These are phyloP conservation scores for Cyclophora punctaria DNA, from an alignment of 2,888 invertebrate species.

Conservation along the genomic window DNA sequence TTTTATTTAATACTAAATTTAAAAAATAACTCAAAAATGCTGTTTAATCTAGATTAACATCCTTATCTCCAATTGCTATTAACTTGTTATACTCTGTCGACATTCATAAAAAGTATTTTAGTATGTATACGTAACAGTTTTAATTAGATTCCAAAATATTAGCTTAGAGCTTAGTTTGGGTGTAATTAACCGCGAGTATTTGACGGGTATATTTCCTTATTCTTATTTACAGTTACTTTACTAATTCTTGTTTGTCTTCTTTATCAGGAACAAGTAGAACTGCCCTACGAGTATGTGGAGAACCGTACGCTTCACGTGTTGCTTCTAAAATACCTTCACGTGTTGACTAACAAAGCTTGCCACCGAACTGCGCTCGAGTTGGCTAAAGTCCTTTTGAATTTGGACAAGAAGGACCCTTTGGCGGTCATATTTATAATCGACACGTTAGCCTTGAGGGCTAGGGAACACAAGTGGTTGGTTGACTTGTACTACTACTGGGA, in stretches of 20 bases:
- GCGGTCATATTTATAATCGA: conserved; percentile 85
- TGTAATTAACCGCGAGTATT: too few relatives aligned
- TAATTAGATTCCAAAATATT: too few relatives aligned
- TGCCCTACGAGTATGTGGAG: conserved; percentile 43
- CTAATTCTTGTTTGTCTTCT: background rate
- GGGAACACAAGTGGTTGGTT: conserved; percentile 82
- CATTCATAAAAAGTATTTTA: background rate
- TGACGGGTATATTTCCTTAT: background rate
- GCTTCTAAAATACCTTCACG: conserved; percentile 83
- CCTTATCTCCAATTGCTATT: too few relatives aligned
- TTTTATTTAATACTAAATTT: background rate
- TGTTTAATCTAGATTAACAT: background rate
- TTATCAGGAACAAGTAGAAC: conserved; percentile 39
- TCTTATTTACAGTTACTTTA: background rate
- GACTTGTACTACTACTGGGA: conserved; percentile 32
- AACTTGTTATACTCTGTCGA: background rate
- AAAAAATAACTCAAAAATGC: background rate
- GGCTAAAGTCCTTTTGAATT: conserved; percentile 84
- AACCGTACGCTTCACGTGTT: conserved; percentile 73
- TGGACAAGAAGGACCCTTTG: conserved; percentile 86
- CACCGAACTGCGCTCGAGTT: conserved; percentile 90
- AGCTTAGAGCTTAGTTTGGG: too few relatives aligned
- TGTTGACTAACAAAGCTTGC: conserved; percentile 85
- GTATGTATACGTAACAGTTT: too few relatives aligned
- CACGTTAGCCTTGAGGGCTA: conserved; percentile 83